Evolutionary conservation across 2,113 vertebrate genomes (phyloP).

Genomic region (Bostrychus sinensis): DNA sequence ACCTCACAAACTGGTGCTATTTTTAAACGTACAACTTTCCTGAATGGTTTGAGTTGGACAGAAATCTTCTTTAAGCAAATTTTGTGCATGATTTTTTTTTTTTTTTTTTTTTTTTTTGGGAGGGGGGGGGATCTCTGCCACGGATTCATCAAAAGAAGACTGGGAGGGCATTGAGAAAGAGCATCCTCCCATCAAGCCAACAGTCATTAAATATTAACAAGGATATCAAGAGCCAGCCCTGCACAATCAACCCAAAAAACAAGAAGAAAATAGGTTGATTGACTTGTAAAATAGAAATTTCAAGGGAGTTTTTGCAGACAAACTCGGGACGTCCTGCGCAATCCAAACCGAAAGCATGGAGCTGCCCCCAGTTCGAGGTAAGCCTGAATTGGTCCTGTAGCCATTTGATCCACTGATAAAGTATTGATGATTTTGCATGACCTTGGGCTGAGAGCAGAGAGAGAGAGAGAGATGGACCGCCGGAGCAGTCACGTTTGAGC

Average conservation of each 20-base stretch:
- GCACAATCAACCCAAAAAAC: neutral
- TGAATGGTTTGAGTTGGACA: neutral
- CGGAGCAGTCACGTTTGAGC: neutral
- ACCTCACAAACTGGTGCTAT: neutral
- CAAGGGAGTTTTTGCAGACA: neutral
- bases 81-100: neutral
- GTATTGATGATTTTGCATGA: slow-evolving; percentile 42
- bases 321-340: neutral
- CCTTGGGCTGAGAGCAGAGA: slow-evolving; percentile 26
- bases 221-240: neutral
- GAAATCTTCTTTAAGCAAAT: too few species aligned
- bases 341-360: slow-evolving; percentile 66
- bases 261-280: neutral
- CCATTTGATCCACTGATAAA: slow-evolving; percentile 41
- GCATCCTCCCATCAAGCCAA: slow-evolving; percentile 49
- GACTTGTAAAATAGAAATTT: neutral
- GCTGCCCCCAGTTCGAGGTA: slow-evolving; percentile 80
- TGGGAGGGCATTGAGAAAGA: slow-evolving; percentile 47
- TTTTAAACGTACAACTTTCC: neutral
- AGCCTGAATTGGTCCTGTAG: slow-evolving; percentile 42
- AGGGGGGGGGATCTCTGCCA: neutral
- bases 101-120: too few species aligned
- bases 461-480: neutral
- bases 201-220: neutral
- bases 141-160: slow-evolving; percentile 35